These are phyloP conservation scores for Python bivittatus DNA, from an alignment of 2,113 vertebrate genomes.

Conservation along the genomic window DNA sequence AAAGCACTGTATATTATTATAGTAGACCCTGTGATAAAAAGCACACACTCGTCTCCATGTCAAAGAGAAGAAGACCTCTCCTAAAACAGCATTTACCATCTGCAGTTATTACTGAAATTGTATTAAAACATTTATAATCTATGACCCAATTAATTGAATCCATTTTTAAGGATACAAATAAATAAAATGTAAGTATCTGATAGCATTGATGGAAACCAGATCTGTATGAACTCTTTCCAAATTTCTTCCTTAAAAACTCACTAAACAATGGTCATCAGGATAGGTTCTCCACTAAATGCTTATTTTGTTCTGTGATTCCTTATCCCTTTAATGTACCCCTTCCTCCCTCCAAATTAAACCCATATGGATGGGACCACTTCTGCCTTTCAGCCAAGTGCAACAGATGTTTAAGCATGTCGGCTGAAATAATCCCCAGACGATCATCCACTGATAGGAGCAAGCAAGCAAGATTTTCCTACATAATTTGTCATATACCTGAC, in stretches of 20 bases:
- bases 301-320: neutral
- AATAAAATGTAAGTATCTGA: neutral
- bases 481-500: neutral
- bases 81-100: neutral
- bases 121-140: neutral
- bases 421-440: slow-evolving; percentile 7
- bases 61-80: neutral
- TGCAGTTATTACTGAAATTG: neutral
- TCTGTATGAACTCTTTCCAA: slow-evolving; percentile 4
- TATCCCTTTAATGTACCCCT: slow-evolving; percentile 11
- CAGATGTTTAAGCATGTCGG: slow-evolving; percentile 19
- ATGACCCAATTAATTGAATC: neutral
- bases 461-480: neutral
- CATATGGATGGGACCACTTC: slow-evolving; percentile 5
- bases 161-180: neutral
- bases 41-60: neutral
- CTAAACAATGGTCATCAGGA: neutral
- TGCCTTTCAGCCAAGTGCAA: slow-evolving; percentile 1
- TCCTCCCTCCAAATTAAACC: slow-evolving; percentile 20
- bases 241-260: neutral
- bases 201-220: neutral
- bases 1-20: too few relatives aligned
- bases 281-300: neutral
- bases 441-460: neutral
- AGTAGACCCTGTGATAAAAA: neutral